Evolutionary conservation across 2,113 vertebrate species (phyloP).

Genomic region (Cyanistes caeruleus): DNA sequence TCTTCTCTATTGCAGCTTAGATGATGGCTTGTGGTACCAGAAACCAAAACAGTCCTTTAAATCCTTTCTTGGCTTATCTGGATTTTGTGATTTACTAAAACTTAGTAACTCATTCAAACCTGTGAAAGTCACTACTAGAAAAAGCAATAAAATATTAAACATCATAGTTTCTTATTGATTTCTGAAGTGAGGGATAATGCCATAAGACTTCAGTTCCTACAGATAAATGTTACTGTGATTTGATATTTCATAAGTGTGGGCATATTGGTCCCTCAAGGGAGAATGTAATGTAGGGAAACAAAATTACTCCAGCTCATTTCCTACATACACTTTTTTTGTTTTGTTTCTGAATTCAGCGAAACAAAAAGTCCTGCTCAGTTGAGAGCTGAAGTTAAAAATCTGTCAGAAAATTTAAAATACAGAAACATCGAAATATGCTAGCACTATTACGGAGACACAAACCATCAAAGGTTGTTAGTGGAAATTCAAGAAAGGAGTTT

Average conservation of each 20-base stretch:
- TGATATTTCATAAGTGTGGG: conserved; percentile 19
- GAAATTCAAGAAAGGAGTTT: background rate
- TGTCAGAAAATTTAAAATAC: background rate
- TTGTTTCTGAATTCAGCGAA: background rate
- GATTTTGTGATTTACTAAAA: conserved; percentile 27
- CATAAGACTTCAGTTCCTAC: background rate
- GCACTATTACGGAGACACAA: background rate
- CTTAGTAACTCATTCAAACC: background rate
- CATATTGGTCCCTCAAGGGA: conserved; percentile 9
- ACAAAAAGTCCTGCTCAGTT: background rate
- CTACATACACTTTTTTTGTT: background rate
- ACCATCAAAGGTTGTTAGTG: background rate
- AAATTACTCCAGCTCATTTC: background rate
- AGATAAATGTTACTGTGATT: conserved; percentile 39
- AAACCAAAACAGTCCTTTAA: background rate
- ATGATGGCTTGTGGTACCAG: background rate
- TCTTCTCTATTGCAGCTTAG: background rate
- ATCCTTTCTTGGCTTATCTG: background rate
- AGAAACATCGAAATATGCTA: background rate
- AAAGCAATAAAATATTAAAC: conserved; percentile 36
- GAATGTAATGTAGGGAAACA: background rate
- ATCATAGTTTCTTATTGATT: conserved; percentile 3
- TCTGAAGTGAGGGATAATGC: background rate
- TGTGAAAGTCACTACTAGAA: background rate
- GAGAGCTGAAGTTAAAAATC: background rate